Evolutionary conservation across 2,797 vertebrate species (phyloP).

Genomic region (Sebastes taczanowskii): DNA sequence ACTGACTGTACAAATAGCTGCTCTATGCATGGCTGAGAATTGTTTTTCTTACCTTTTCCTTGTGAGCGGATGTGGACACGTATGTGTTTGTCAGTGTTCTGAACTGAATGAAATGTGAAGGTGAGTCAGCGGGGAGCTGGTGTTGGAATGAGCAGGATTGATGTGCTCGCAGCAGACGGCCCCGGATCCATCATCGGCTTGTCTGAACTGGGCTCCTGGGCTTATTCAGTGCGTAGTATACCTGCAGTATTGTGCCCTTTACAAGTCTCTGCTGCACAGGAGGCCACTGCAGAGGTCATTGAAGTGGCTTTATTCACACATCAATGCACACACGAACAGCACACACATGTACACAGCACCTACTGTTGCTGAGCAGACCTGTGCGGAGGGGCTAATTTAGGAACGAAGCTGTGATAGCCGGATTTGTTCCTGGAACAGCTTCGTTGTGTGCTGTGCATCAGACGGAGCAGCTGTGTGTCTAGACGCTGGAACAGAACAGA

Average conservation of each 20-base stretch:
- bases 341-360: constrained; percentile 12
- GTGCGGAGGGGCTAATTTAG: constrained; percentile 58
- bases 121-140: constrained; percentile 74
- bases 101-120: constrained; percentile 69
- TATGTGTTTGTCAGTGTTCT: constrained; percentile 54
- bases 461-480: constrained; percentile 63
- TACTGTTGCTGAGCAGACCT: constrained; percentile 70
- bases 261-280: constrained; percentile 45
- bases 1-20: neutral
- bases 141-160: constrained; percentile 74
- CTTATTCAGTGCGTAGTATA: constrained; percentile 40
- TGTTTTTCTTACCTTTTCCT: constrained; percentile 19
- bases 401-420: constrained; percentile 47
- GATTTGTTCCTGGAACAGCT: constrained; percentile 19
- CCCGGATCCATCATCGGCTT: constrained; percentile 65
- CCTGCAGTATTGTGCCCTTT: constrained; percentile 62
- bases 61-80: constrained; percentile 42
- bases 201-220: constrained; percentile 56
- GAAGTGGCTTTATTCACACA: constrained; percentile 37
- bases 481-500: constrained; percentile 55
- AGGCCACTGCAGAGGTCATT: constrained; percentile 55
- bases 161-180: constrained; percentile 72
- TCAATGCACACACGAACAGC: constrained; percentile 2
- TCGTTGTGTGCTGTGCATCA: constrained; percentile 36
- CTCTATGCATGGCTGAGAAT: neutral